Evolutionary conservation across 2,113 vertebrate genomes (phyloP).

Genomic region (Capreolus pygargus): DNA sequence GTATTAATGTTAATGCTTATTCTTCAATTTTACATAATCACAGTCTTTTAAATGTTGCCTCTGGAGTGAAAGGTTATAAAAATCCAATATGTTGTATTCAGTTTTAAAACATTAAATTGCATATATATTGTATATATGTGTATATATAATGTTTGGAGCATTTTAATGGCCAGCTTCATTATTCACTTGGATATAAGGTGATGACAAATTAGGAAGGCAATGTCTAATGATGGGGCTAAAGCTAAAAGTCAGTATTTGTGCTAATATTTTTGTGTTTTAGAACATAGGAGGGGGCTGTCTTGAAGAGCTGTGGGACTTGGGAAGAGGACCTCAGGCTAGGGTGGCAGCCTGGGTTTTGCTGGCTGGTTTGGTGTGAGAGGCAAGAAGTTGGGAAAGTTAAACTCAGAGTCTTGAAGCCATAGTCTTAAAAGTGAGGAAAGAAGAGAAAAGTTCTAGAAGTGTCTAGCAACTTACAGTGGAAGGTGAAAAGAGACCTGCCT

Average conservation of each 20-base stretch:
- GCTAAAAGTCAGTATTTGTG: too few relatives aligned
- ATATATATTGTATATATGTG: background rate
- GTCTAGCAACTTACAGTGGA: background rate
- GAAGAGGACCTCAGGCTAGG: background rate
- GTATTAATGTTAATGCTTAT: background rate
- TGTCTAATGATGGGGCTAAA: background rate
- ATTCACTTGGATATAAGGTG: background rate
- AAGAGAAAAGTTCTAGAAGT: background rate
- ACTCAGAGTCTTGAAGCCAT: background rate
- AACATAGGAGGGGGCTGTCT: fast-evolving
- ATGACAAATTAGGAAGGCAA: background rate
- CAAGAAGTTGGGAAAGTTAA: background rate
- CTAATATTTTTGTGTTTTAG: background rate
- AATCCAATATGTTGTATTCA: background rate
- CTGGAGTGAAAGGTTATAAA: background rate
- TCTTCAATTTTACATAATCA: background rate
- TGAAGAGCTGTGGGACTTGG: background rate
- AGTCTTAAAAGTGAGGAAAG: background rate
- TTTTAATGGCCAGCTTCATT: background rate
- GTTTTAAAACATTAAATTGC: background rate
- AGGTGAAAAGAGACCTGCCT: background rate
- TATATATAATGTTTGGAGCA: background rate
- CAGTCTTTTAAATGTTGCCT: background rate
- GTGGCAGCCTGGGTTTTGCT: fast-evolving
- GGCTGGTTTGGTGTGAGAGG: background rate